Percentiles rank a stretch among this genome's conserved stretches.
Evolutionary conservation across 92 coral and sea anemone species (phyloP).

Genomic region (Ricordea florida): DNA sequence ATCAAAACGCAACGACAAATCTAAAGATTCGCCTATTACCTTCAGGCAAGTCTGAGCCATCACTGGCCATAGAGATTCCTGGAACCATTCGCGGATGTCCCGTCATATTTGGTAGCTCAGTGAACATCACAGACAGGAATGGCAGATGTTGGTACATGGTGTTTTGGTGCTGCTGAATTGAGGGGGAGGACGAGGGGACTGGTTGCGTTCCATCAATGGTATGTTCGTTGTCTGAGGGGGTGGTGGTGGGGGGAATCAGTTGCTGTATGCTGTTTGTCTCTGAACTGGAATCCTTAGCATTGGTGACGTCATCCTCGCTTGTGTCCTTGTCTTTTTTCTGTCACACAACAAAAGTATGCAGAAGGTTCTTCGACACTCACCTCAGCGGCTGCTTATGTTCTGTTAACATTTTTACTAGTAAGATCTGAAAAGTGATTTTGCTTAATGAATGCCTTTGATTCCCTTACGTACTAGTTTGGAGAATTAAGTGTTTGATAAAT

Average conservation of each 20-base stretch:
- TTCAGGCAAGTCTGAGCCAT: slow-evolving; percentile 34
- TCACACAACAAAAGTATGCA: no score
- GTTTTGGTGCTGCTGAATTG: slow-evolving; percentile 14
- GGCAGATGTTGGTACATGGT: slow-evolving; percentile 4
- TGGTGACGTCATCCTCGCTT: background rate
- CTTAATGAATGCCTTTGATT: no score
- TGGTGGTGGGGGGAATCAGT: background rate
- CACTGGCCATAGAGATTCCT: slow-evolving; percentile 19
- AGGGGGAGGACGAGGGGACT: slow-evolving; percentile 8
- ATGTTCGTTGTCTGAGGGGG: slow-evolving; percentile 16
- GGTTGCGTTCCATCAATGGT: slow-evolving; percentile 9
- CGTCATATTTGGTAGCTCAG: slow-evolving; percentile 22
- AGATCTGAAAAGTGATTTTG: no score
- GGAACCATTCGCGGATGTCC: slow-evolving; percentile 16
- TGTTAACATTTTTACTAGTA: no score
- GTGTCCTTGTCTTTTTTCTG: slow-evolving; percentile 12
- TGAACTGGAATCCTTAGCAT: background rate
- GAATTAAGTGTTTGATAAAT: no score
- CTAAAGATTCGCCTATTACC: no score
- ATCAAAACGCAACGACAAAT: no score
- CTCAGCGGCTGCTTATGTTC: no score
- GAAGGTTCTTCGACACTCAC: no score
- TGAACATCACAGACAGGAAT: background rate
- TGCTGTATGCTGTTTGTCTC: background rate
- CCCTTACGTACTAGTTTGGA: no score